These are phyloP conservation scores for Phycodurus eques DNA, from an alignment of 2,113 vertebrate genomes.

Conservation along the genomic window DNA sequence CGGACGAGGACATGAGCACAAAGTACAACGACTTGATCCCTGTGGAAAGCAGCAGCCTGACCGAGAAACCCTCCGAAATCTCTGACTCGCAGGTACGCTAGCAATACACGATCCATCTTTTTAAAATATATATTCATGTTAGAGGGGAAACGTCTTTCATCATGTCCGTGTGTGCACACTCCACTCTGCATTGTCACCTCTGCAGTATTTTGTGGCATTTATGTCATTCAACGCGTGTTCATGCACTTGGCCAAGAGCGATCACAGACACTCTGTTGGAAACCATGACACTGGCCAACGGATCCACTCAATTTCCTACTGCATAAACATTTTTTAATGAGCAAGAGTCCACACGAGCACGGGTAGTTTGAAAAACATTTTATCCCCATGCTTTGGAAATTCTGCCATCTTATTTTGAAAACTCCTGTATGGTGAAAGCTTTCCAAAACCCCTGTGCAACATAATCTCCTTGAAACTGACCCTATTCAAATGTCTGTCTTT, in stretches of 20 bases:
- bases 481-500: no score
- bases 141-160: background rate
- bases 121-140: background rate
- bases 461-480: no score
- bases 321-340: no score
- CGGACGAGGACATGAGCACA: slow-evolving; percentile 91
- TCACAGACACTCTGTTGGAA: background rate
- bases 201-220: background rate
- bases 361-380: no score
- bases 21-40: slow-evolving; percentile 97
- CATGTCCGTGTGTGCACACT: background rate
- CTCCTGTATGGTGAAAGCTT: no score
- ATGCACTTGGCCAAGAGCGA: background rate
- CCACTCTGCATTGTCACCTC: background rate
- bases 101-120: background rate
- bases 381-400: no score
- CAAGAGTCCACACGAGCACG: no score
- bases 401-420: no score
- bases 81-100: slow-evolving; percentile 91
- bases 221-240: background rate
- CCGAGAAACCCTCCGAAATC: slow-evolving; percentile 92
- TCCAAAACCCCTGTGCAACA: no score
- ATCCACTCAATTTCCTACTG: no score
- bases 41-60: slow-evolving; percentile 93
- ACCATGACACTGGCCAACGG: background rate